phyloP scores from a whole-genome alignment of 2,797 vertebrate genomes.

The Catharus ustulatus region DNA sequence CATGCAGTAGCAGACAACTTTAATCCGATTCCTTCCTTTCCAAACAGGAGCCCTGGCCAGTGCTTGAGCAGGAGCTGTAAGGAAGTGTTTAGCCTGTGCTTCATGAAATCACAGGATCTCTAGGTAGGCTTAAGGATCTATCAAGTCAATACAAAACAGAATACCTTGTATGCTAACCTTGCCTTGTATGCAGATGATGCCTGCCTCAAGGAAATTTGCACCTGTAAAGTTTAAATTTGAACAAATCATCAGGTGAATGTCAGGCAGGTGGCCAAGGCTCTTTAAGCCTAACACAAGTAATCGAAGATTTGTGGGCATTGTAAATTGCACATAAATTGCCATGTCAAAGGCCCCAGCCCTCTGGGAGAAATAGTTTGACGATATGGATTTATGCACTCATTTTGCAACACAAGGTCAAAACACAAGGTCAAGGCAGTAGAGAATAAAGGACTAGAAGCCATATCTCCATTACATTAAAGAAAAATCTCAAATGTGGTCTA shows the following conservation, averaged over 20 bases:
- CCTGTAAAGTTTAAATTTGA: slow-evolving; percentile 6
- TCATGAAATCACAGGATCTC: not conserved
- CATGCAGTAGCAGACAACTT: not conserved
- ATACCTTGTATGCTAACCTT: not conserved
- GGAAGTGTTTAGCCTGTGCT: not conserved
- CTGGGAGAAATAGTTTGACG: not conserved
- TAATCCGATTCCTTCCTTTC: not conserved
- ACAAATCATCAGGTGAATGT: not conserved
- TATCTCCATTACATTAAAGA: not conserved
- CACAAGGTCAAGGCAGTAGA: not conserved
- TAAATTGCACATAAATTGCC: slow-evolving; percentile 30
- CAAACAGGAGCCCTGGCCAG: not conserved
- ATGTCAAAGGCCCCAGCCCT: not conserved
- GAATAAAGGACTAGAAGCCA: not conserved
- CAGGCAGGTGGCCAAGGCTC: not conserved
- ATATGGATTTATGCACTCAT: slow-evolving; percentile 3
- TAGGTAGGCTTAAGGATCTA: not conserved
- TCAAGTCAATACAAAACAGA: not conserved
- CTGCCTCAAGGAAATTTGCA: slow-evolving; percentile 1
- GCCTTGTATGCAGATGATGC: not conserved
- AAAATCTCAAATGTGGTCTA: not conserved
- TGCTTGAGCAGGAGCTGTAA: not conserved
- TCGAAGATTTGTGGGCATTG: not conserved
- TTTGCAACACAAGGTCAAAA: not conserved
- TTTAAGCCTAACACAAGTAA: not conserved